Conservation (phyloP, 1,140 invertebrate genomes). For the Asobara japonica region DNA sequence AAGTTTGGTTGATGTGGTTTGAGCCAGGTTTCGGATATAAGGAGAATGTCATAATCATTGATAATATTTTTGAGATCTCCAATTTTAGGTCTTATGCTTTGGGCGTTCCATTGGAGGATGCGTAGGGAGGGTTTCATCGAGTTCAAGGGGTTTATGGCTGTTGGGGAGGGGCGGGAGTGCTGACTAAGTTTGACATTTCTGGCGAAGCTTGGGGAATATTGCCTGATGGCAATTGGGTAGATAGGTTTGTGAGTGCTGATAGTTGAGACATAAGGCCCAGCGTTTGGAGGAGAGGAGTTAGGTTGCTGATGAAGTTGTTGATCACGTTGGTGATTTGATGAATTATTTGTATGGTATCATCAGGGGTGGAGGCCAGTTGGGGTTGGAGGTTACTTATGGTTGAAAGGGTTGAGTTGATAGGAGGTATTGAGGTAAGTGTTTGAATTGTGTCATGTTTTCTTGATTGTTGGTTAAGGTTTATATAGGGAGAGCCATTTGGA, state of each 20-base stretch:
- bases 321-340: not conserved
- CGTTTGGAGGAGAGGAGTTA: not conserved
- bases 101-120: constrained; percentile 23
- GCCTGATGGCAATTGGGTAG: too few relatives aligned
- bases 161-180: not conserved
- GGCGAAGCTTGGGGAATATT: too few relatives aligned
- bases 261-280: not conserved
- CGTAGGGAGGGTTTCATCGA: not conserved
- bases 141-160: not conserved
- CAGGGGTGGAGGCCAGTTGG: not conserved
- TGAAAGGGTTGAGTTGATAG: not conserved
- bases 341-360: not conserved
- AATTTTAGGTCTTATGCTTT: constrained; percentile 15
- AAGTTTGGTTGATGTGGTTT: not conserved
- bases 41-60: constrained; percentile 12
- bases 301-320: not conserved
- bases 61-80: constrained; percentile 19
- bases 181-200: too few relatives aligned
- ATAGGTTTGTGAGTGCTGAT: not conserved
- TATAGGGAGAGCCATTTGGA: too few relatives aligned
- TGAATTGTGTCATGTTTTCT: too few relatives aligned
- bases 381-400: too few relatives aligned
- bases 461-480: too few relatives aligned
- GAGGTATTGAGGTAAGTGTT: too few relatives aligned
- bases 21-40: constrained; percentile 26